These are phyloP conservation scores for Lasioglossum oenotherae DNA, from an alignment of 2,888 invertebrate species.

Conservation along the genomic window DNA sequence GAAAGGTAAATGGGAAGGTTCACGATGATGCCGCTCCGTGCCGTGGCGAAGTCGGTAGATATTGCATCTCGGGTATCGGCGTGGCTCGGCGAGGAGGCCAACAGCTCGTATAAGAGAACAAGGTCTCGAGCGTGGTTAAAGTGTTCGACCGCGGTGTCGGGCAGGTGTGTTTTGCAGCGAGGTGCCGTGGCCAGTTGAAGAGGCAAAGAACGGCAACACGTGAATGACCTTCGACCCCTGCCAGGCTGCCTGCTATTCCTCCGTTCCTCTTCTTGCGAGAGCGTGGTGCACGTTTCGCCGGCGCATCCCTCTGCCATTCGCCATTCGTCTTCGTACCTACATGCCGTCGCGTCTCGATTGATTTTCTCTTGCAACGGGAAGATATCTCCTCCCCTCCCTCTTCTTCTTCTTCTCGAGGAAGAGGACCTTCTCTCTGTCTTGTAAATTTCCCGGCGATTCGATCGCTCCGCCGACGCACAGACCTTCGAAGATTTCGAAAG, in stretches of 20 bases:
- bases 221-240: slow-evolving; percentile 80
- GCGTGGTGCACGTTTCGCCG: slow-evolving; percentile 50
- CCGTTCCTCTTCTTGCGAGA: slow-evolving; percentile 69
- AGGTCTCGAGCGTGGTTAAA: slow-evolving; percentile 72
- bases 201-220: slow-evolving; percentile 80
- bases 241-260: slow-evolving; percentile 78
- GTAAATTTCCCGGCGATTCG: slow-evolving; percentile 36
- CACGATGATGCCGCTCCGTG: not conserved
- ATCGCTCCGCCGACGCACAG: not conserved
- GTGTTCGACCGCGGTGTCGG: slow-evolving; percentile 74
- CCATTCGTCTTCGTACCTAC: slow-evolving; percentile 70
- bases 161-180: slow-evolving; percentile 77
- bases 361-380: slow-evolving; percentile 61
- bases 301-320: slow-evolving; percentile 54
- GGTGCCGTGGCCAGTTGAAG: slow-evolving; percentile 64
- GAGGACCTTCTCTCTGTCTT: slow-evolving; percentile 4
- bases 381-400: not conserved
- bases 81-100: slow-evolving; percentile 25
- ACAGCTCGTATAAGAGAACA: slow-evolving; percentile 54
- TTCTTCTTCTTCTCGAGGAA: not conserved
- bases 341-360: slow-evolving; percentile 68
- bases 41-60: slow-evolving; percentile 11
- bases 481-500: not conserved
- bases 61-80: slow-evolving; percentile 16
- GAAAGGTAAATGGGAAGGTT: slow-evolving; percentile 5